Percentiles rank a stretch among this genome's conserved stretches.
Conservation (phyloP, 2,113 vertebrate genomes). For the Pica pica region DNA sequence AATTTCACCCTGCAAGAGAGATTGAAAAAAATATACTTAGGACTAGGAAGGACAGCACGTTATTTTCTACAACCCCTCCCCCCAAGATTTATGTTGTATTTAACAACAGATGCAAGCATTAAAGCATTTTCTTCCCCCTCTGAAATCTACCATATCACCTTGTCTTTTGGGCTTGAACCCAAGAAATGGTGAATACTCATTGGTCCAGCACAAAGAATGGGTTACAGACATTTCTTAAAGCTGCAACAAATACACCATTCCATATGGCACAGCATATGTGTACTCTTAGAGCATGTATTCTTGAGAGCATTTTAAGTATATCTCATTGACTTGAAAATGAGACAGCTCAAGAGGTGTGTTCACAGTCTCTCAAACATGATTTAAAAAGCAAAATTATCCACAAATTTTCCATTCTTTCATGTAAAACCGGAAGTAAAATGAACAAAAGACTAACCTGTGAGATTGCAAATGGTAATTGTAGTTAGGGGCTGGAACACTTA, state of each 20-base stretch:
- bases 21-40: slow-evolving; percentile 7
- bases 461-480: background rate
- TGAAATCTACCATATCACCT: background rate
- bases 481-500: background rate
- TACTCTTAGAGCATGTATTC: background rate
- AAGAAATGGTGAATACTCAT: background rate
- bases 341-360: background rate
- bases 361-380: background rate
- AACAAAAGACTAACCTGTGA: background rate
- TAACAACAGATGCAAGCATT: background rate
- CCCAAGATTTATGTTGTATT: background rate
- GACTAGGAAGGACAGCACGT: background rate
- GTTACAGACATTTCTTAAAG: background rate
- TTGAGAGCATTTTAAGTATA: background rate
- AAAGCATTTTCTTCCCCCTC: background rate
- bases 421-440: background rate
- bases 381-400: background rate
- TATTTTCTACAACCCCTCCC: background rate
- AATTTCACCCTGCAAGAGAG: slow-evolving; percentile 50
- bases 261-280: background rate
- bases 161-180: background rate
- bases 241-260: background rate
- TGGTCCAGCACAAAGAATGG: background rate
- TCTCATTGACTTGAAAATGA: background rate
- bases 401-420: background rate